Conservation (phyloP, 2,888 invertebrate species). For the Agelastica alni region DNA sequence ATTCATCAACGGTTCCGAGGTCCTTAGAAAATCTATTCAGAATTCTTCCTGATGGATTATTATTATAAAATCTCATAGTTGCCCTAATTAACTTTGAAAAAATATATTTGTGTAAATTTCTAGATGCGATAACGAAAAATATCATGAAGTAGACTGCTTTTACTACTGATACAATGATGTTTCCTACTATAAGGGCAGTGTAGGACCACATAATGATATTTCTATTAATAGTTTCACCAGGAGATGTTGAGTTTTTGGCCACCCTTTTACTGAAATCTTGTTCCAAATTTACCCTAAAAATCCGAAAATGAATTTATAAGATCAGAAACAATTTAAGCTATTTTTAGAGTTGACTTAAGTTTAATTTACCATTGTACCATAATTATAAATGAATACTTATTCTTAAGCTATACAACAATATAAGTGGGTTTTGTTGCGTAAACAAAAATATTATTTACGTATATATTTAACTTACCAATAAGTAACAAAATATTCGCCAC, state of each 20-base stretch:
- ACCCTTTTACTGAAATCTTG: conserved; percentile 43
- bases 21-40: conserved; percentile 57
- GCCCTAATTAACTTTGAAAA: conserved; percentile 49
- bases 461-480: conserved; percentile 62
- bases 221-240: conserved; percentile 39
- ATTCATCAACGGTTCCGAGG: conserved; percentile 65
- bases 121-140: conserved; percentile 51
- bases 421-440: too few species aligned
- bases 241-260: conserved; percentile 29
- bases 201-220: conserved; percentile 57
- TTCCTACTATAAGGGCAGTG: conserved; percentile 55
- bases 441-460: too few species aligned
- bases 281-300: conserved; percentile 50
- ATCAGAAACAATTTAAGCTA: too few species aligned
- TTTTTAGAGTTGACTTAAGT: too few species aligned
- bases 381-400: too few species aligned
- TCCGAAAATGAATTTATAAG: too few species aligned
- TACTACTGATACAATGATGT: conserved; percentile 51
- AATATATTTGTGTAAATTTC: conserved; percentile 50
- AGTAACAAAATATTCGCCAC: conserved; percentile 72
- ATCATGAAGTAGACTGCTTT: conserved; percentile 51
- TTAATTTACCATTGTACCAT: too few species aligned
- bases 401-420: too few species aligned
- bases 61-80: conserved; percentile 54
- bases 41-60: conserved; percentile 54